phyloP scores from a whole-genome alignment of 2,888 invertebrate genomes.

The Ophion ellenae region DNA sequence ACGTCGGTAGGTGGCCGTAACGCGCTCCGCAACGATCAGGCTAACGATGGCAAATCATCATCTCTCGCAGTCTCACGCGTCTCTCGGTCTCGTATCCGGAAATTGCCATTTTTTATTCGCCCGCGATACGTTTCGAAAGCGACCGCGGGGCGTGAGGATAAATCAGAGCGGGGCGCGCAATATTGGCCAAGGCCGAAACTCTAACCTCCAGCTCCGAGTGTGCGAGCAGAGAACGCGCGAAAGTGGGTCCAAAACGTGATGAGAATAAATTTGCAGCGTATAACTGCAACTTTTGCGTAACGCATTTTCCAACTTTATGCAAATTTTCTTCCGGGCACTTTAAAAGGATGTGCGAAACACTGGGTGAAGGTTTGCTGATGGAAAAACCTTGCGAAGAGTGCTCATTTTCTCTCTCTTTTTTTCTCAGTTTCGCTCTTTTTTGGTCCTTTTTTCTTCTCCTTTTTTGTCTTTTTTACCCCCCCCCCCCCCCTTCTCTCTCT shows the following conservation, averaged over 20 bases:
- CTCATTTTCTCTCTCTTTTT: background rate
- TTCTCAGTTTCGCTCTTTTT: background rate
- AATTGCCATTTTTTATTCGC: conserved; percentile 48
- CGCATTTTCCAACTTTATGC: conserved; percentile 54
- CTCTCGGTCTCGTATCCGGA: conserved; percentile 45
- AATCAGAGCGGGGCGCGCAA: conserved; percentile 8
- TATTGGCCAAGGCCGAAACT: conserved; percentile 23
- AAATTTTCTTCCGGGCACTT: conserved; percentile 42
- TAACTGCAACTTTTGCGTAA: conserved; percentile 53
- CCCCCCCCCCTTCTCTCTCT: background rate
- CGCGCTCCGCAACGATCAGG: conserved; percentile 48
- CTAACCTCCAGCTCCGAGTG: background rate
- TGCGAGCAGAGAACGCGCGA: background rate
- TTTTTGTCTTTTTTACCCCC: background rate
- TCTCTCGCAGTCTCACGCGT: conserved; percentile 45
- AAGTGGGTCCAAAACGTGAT: background rate
- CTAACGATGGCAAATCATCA: conserved; percentile 63
- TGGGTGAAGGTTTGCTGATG: conserved; percentile 30
- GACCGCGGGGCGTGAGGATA: background rate
- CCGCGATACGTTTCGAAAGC: background rate
- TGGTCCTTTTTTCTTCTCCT: background rate
- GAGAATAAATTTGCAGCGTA: conserved; percentile 19
- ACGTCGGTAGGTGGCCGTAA: conserved; percentile 29
- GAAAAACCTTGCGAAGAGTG: conserved; percentile 38
- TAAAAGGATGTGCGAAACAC: conserved; percentile 37